A percentile compares a stretch with the other conserved stretches of the same genome.
These are phyloP conservation scores for Trematocara nigrifrons DNA, from an alignment of 2,113 vertebrate species.

Conservation along the genomic window DNA sequence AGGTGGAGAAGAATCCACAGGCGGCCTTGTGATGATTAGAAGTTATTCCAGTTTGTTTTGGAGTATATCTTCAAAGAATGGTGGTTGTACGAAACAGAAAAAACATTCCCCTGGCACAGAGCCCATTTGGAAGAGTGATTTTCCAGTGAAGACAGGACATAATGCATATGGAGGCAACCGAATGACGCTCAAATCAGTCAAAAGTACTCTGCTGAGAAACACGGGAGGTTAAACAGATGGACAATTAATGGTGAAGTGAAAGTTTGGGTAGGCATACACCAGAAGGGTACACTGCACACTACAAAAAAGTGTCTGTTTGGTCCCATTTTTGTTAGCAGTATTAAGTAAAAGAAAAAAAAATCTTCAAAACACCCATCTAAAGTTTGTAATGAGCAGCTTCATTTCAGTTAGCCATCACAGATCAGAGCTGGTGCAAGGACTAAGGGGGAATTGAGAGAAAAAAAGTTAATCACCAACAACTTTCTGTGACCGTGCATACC, in stretches of 20 bases:
- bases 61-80: background rate
- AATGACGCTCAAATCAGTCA: slow-evolving; percentile 39
- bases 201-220: slow-evolving; percentile 37
- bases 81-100: background rate
- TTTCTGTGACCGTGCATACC: background rate
- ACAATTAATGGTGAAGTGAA: slow-evolving; percentile 30
- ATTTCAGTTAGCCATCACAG: background rate
- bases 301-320: background rate
- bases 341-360: background rate
- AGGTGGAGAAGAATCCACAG: background rate
- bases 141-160: background rate
- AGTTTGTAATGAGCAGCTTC: background rate
- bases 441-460: background rate
- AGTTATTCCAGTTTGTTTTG: background rate
- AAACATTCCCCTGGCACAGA: background rate
- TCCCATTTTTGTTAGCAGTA: background rate
- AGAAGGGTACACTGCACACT: background rate
- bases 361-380: background rate
- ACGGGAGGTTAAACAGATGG: slow-evolving; percentile 43
- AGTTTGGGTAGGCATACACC: background rate
- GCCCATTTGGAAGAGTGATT: slow-evolving; percentile 4
- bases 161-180: background rate
- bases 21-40: background rate
- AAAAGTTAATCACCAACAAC: background rate
- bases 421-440: background rate